phyloP scores from a whole-genome alignment of 2,888 invertebrate genomes.

The Drosophila nr. fundita region DNA sequence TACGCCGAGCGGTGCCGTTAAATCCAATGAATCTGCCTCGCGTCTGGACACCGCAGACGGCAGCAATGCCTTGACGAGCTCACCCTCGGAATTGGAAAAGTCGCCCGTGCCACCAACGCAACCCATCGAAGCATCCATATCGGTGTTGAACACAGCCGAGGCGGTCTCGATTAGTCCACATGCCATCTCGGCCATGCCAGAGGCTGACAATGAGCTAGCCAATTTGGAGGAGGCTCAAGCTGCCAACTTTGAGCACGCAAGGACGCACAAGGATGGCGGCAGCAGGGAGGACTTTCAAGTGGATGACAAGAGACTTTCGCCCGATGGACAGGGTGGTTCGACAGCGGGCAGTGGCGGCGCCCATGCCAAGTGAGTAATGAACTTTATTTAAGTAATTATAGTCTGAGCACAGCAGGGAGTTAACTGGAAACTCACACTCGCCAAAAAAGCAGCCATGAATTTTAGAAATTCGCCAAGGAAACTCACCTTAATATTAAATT shows the following conservation, averaged over 20 bases:
- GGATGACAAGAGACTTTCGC: slow-evolving; percentile 79
- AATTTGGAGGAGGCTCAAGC: slow-evolving; percentile 83
- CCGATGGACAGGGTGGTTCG: slow-evolving; percentile 82
- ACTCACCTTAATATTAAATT: neutral
- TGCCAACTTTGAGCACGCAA: slow-evolving; percentile 35
- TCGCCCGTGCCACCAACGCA: slow-evolving; percentile 81
- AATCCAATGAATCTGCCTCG: slow-evolving; percentile 64
- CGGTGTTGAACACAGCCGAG: slow-evolving; percentile 74
- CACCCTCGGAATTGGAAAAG: slow-evolving; percentile 65
- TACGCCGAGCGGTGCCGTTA: slow-evolving; percentile 72
- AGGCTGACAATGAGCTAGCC: slow-evolving; percentile 87
- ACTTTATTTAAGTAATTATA: neutral
- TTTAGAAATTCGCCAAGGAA: neutral
- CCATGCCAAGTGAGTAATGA: slow-evolving; percentile 58
- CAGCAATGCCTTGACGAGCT: slow-evolving; percentile 48
- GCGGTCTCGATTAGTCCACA: slow-evolving; percentile 81
- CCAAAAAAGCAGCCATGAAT: neutral
- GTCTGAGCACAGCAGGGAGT: neutral
- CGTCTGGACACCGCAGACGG: slow-evolving; percentile 76
- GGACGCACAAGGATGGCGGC: slow-evolving; percentile 37
- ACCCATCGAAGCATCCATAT: slow-evolving; percentile 84
- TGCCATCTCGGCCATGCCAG: slow-evolving; percentile 87
- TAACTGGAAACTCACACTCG: neutral
- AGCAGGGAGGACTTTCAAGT: slow-evolving; percentile 66
- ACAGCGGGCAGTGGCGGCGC: slow-evolving; percentile 74